Base-by-base conservation (phyloP, 2,888 invertebrate genomes). In the Dusona sp. region DNA sequence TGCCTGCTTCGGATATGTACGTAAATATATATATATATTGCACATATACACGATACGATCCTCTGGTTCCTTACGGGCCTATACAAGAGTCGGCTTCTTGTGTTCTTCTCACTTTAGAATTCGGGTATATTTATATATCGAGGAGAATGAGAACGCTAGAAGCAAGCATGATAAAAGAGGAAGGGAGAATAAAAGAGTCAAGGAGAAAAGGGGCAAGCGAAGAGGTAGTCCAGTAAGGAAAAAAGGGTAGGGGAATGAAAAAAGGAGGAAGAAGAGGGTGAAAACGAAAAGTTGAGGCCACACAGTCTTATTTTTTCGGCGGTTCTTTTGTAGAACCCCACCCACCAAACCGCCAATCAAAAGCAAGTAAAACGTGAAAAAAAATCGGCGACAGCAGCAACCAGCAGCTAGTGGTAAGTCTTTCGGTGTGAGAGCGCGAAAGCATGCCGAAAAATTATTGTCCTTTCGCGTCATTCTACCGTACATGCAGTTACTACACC, bases 251-350 rank as follows among this genome's bases (percentile, higher is more conserved):
- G 79, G 85, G 85, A 74, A 85, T 22, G 48, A 48, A 77, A 13
- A 64, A 77, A 33, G 82, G 36, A 72, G 57, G 65, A 61, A 38
- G 33, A n/a, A n/a, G 42, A 84, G 80, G 89, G 74, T 85, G 87
- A 72, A 85, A 79, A 83, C 85, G 82, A 88, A 87, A 90, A 89
- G 90, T 89, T 90, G 89, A 88, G 89, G 88, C 86, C 88, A 90
- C 88, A 57, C 89, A 88, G 91, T 91, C 90, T 93, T 93, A 92
- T 93, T 92, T 85, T 93, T 93, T 93, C 92, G 92, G 92, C 92
- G 92, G 91, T 90, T 92, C 92, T 82, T 93, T 93, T 93, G 92
- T 93, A 92, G 90, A 73, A 89, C 91, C 90, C 89, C 87, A 88
- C 88, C 86, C 88, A 70, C 85, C 89, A 88, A 89, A 90, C 90